These are phyloP conservation scores for Phrynosoma blainvillii DNA, from an alignment of 2,113 vertebrate genomes.

Conservation along the genomic window DNA sequence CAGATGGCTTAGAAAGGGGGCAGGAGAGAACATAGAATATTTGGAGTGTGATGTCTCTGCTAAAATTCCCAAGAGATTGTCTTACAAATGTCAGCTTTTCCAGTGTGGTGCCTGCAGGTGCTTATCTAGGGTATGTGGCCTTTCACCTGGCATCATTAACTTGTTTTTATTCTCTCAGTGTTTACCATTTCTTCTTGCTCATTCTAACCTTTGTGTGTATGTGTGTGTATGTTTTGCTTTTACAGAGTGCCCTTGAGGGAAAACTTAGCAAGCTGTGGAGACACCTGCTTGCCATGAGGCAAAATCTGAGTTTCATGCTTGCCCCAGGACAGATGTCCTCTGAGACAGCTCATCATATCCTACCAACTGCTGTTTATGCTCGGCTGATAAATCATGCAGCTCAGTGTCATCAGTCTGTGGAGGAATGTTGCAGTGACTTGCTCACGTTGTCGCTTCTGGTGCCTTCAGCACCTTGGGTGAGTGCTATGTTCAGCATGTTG, in stretches of 20 bases:
- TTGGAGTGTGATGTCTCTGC: conserved; percentile 61
- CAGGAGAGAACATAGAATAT: conserved; percentile 44
- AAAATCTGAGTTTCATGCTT: conserved; percentile 66
- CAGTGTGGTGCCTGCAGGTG: conserved; percentile 57
- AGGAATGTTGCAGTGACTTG: conserved; percentile 67
- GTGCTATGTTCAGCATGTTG: conserved; percentile 41
- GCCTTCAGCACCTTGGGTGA: conserved; percentile 68
- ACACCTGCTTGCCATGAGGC: conserved; percentile 74
- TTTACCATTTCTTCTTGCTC: conserved; percentile 57
- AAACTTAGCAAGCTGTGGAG: conserved; percentile 69
- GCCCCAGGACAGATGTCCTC: conserved; percentile 56
- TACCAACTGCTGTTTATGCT: conserved; percentile 49
- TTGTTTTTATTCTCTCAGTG: conserved; percentile 55
- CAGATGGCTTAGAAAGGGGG: conserved; percentile 63
- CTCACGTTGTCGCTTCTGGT: conserved; percentile 71
- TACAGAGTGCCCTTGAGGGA: conserved; percentile 66
- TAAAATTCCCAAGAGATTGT: conserved; percentile 57
- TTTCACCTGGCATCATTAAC: conserved; percentile 68
- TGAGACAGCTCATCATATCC: conserved; percentile 41
- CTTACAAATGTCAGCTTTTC: conserved; percentile 62
- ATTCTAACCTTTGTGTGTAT: conserved; percentile 42
- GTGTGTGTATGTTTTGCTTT: conserved; percentile 41
- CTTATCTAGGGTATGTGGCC: conserved; percentile 58
- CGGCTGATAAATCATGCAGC: conserved; percentile 60
- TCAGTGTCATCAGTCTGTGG: conserved; percentile 57